Evolutionary conservation across 2,797 vertebrate genomes (phyloP).

Genomic region (Lycodopsis pacificus): DNA sequence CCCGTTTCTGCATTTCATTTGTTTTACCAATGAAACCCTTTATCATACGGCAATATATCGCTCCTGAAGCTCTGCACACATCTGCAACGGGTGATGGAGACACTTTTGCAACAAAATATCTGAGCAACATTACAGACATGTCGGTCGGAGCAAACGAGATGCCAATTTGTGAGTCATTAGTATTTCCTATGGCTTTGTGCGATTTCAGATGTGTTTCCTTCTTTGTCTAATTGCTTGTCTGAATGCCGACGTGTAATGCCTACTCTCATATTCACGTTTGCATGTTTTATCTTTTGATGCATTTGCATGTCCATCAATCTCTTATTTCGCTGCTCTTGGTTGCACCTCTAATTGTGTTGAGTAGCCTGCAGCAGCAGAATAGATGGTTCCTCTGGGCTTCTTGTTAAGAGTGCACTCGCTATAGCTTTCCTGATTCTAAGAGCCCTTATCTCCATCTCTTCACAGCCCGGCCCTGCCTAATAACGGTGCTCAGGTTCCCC

Average conservation of each 20-base stretch:
- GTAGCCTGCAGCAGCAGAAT: neutral
- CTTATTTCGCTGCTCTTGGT: constrained; percentile 18
- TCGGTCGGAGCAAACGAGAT: constrained; percentile 17
- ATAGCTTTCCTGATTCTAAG: constrained; percentile 15
- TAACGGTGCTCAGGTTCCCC: constrained; percentile 3
- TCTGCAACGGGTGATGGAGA: neutral
- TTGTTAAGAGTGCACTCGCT: constrained; percentile 24
- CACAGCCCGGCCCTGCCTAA: constrained; percentile 3
- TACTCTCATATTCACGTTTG: constrained; percentile 9
- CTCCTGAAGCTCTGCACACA: neutral
- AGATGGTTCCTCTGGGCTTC: neutral
- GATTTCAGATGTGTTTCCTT: constrained; percentile 22
- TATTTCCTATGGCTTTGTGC: constrained; percentile 2
- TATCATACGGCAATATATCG: neutral
- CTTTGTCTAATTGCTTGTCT: constrained; percentile 23
- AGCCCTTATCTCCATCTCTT: constrained; percentile 25
- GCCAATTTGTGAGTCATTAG: constrained; percentile 20
- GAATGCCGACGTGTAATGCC: neutral
- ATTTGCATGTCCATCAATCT: constrained; percentile 8
- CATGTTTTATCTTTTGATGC: constrained; percentile 24
- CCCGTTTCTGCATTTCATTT: constrained; percentile 12
- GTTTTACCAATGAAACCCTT: constrained; percentile 31
- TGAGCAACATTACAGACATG: constrained; percentile 6
- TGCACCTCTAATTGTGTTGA: constrained; percentile 34
- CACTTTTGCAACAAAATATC: constrained; percentile 18